Conservation (phyloP, 2,888 invertebrate genomes). For the Phymatocera aterrima region DNA sequence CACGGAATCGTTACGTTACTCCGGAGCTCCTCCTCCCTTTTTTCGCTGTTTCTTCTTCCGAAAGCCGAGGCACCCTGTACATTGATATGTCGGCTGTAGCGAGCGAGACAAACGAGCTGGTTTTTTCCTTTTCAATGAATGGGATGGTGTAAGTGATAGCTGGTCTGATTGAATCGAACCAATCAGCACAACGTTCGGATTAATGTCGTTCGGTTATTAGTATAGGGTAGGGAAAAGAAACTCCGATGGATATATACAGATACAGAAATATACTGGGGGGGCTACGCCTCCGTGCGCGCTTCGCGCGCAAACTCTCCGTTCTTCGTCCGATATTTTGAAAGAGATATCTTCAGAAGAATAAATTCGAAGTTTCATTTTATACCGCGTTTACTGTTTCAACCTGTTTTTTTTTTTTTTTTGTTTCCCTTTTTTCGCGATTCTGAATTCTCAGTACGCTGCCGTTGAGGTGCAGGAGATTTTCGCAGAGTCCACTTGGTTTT, state of each 20-base stretch:
- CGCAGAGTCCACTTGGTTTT: no score
- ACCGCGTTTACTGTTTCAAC: no score
- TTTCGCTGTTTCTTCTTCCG: not conserved
- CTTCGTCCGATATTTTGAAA: no score
- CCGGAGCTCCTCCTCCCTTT: not conserved
- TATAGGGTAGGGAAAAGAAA: not conserved
- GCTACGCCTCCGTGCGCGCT: no score
- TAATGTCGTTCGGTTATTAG: conserved; percentile 40
- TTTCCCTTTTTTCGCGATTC: no score
- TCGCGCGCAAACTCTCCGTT: no score
- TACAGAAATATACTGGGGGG: not conserved
- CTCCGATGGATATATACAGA: not conserved
- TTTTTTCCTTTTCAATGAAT: conserved; percentile 38
- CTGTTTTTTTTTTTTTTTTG: no score
- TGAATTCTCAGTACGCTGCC: no score
- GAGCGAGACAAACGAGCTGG: conserved; percentile 30
- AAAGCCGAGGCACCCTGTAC: not conserved
- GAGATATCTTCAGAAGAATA: no score
- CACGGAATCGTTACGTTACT: no score
- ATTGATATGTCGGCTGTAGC: not conserved
- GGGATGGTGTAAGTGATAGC: conserved; percentile 39
- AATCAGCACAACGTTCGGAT: conserved; percentile 38
- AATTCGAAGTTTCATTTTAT: no score
- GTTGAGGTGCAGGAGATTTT: no score
- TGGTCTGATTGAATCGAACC: conserved; percentile 45